phyloP scores from a whole-genome alignment of 2,888 invertebrate species.

The Nipponacmea schrenckii region DNA sequence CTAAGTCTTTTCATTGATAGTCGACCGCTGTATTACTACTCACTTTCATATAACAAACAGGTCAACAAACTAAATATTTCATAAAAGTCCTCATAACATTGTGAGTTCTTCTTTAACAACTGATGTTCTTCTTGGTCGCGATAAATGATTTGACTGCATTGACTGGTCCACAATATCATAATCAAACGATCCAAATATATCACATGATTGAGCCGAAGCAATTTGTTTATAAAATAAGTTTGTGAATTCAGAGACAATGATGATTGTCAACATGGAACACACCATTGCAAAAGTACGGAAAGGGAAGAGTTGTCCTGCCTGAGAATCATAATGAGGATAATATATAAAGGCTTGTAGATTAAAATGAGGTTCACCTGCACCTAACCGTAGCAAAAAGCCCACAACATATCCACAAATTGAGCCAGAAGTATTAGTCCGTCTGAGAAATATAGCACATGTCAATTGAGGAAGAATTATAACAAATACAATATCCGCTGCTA shows the following conservation, averaged over 20 bases:
- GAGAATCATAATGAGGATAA: constrained; percentile 79
- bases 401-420: constrained; percentile 71
- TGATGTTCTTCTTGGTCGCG: neutral
- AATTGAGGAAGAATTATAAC: constrained; percentile 61
- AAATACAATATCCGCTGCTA: constrained; percentile 61
- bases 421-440: constrained; percentile 52
- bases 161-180: too few relatives aligned
- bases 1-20: too few relatives aligned
- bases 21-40: too few relatives aligned
- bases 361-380: constrained; percentile 88
- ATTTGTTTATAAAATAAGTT: constrained; percentile 5
- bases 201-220: neutral
- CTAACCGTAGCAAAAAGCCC: constrained; percentile 80
- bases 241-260: constrained; percentile 34
- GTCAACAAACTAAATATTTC: too few relatives aligned
- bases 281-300: constrained; percentile 95
- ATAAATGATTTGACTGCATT: too few relatives aligned
- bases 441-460: constrained; percentile 46
- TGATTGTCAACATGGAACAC: constrained; percentile 71
- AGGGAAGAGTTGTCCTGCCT: constrained; percentile 83
- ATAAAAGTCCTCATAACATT: neutral
- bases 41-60: too few relatives aligned
- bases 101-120: neutral
- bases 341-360: constrained; percentile 85
- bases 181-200: too few relatives aligned